phyloP scores from a whole-genome alignment of 64 coral and sea anemone genomes.

The Stylophora pistillata region DNA sequence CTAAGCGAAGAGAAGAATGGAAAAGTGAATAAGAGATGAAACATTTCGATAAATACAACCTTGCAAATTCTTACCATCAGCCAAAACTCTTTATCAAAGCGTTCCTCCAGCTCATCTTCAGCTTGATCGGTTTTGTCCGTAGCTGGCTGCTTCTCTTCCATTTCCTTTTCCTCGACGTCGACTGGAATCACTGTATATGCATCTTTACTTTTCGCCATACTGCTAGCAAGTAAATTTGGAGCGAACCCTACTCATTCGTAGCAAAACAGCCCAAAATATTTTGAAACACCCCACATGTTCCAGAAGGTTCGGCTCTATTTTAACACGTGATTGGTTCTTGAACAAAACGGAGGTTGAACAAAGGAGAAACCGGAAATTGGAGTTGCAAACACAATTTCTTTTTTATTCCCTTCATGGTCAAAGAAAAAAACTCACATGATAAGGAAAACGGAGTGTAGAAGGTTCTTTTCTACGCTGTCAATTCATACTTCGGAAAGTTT shows the following conservation, averaged over 20 bases:
- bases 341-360: neutral
- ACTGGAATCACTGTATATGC: conserved; percentile 36
- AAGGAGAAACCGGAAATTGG: neutral
- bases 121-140: neutral
- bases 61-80: neutral
- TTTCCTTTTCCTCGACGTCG: conserved; percentile 35
- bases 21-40: neutral
- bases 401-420: no score
- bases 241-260: no score
- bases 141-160: neutral
- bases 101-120: conserved; percentile 18
- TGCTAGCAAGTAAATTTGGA: neutral
- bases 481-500: no score
- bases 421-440: no score
- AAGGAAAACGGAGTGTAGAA: no score
- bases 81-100: conserved; percentile 30
- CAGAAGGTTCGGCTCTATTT: neutral
- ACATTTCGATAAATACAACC: neutral
- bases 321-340: conserved; percentile 7
- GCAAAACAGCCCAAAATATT: neutral
- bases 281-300: neutral
- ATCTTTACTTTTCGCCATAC: conserved; percentile 15
- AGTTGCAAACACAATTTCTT: neutral
- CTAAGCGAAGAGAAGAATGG: neutral
- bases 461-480: no score